Evolutionary conservation across 2,113 vertebrate species (phyloP), one percentile per base, ranked within the genome.

Genomic region (Andinoacara biseriatus): DNA sequence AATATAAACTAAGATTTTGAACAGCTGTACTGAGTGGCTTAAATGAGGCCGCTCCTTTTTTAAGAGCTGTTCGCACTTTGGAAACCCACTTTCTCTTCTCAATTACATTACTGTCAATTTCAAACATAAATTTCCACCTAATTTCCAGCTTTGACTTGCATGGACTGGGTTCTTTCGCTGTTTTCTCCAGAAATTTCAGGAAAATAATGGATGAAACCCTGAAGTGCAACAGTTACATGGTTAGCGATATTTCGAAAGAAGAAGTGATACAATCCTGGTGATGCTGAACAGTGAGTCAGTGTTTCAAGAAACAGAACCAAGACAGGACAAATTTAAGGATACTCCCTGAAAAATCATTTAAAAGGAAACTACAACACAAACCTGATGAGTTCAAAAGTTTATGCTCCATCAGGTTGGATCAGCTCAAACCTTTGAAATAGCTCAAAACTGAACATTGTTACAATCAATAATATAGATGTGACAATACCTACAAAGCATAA

Each of bases 1-100:
- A 0, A 69, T 0, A 17, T 49, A 17, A 49, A 17, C 6, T 17
- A 18, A 49, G 24, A 72, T 6, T 72, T 9, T 49, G 65, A 72
- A 17, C 65, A 52, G 31, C 31, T 72, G 26, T 72, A 20, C 17
- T 52, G 43, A 72, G 10, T 24, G 65, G 29, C 49, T 49, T 49
- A 43, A 24, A 69, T 69, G 65, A 69, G 24, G 20, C 65, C 11
- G 15, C 52, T 52, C 26, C 65, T 8, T 69, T 52, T 29, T 49
- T 40, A 52, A 52, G 65, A 49, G 58, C 4, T 46, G 15, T 14
- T 74, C 9, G 13, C 20, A 43, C 6, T 17, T 15, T 13, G 2
- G 8, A 20, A 1, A 20, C 3, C 46, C 33, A 20, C 49, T 3
- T 59, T 59, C 26, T 4, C 24, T 52, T 18, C 1, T 52, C 0